Evolutionary conservation across 2,888 invertebrate species (phyloP).

Genomic region (Caenorhabditis doughertyi): DNA sequence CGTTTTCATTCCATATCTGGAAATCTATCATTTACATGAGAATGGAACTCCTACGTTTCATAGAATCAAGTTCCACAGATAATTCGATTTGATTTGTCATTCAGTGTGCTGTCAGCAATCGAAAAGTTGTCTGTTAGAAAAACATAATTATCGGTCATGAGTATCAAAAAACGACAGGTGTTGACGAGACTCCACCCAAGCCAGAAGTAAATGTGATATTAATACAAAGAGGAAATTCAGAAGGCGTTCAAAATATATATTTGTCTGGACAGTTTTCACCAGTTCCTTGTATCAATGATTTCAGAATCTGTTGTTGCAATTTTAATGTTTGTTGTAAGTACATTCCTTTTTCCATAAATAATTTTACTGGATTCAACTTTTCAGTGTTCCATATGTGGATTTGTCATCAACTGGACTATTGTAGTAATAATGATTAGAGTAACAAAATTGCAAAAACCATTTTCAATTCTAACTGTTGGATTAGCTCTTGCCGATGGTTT

Average conservation of each 20-base stretch:
- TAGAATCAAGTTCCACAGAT: neutral
- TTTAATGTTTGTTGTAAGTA: conserved; percentile 25
- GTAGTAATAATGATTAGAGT: conserved; percentile 29
- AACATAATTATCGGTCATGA: conserved; percentile 10
- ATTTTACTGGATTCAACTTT: neutral
- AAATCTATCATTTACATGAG: too few species aligned
- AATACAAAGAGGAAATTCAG: neutral
- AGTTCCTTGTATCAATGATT: conserved; percentile 13
- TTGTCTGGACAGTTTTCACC: neutral
- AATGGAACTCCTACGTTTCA: neutral
- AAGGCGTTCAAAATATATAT: neutral
- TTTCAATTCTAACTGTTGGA: conserved; percentile 34
- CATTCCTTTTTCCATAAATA: neutral
- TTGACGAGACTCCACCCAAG: neutral
- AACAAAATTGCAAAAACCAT: conserved; percentile 22
- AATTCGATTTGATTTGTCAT: conserved; percentile 24
- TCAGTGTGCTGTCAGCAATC: neutral
- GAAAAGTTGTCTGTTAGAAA: neutral
- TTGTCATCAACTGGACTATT: conserved; percentile 27
- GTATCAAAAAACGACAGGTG: conserved; percentile 4
- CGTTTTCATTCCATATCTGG: too few species aligned
- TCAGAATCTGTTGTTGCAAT: neutral
- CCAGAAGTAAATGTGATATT: neutral
- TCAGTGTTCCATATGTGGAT: conserved; percentile 24
- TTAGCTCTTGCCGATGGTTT: conserved; percentile 26